Evolutionary conservation across 2,113 vertebrate genomes (phyloP), one percentile per base, ranked within the genome.

Genomic region (Platysteira castanea): DNA sequence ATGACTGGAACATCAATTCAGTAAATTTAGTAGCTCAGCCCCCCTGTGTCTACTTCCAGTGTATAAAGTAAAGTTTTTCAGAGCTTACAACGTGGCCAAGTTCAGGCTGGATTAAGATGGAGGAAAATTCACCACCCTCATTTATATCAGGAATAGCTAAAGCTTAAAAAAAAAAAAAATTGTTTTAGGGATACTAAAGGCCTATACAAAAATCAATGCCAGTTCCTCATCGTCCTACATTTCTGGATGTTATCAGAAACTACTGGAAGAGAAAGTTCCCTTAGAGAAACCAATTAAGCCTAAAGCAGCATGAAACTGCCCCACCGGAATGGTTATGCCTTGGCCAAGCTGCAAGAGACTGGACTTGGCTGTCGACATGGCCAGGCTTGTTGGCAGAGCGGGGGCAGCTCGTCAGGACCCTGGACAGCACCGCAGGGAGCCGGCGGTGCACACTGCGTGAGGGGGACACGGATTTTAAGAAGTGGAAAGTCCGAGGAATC

Each of bases 381-480:
- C 10, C 28, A 68, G 30, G 60, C 4, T 37, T 2, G 20, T 1
- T 26, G 3, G 57, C 54, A 15, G 41, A 10, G 19, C 13, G 1
- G 15, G 89, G 71, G 47, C 54, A 15, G 69, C 7, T 14, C 0
- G 23, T 98, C 98, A 98, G 98, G n/a, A 98, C 98, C 98, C 61
- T 84, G 98, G 98, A 98, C 98, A 98, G 98, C 97, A 42, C 93
- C 16, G 0, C 4, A 6, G 54, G 60, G 35, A 64, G 21, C 39
- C 15, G 15, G 24, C 20, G 3, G 35, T 3, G 52, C 35, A 2
- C 47, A 2, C 33, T 0, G 57, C 20, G 0, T 0, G 1, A 27
- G 33, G 49, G 17, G 31, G 6, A 50, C 31, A 7, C 7, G 0
- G 15, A 24, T 24, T 24, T 15, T 3, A 7, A 30, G 13, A 35